phyloP scores from a whole-genome alignment of 2,797 vertebrate species.

The Salmo trutta region DNA sequence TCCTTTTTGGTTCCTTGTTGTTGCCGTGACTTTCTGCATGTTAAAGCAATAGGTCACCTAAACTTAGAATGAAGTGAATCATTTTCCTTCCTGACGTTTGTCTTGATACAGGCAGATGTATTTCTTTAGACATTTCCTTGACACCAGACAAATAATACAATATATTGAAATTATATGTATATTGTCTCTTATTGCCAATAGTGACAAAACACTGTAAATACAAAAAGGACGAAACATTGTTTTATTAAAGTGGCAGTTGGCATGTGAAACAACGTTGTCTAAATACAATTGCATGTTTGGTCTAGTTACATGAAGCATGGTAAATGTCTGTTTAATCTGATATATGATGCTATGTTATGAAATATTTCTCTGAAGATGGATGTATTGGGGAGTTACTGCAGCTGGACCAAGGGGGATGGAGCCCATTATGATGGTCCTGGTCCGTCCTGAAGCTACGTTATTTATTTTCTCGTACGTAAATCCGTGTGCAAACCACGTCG shows the following conservation, averaged over 20 bases:
- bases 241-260: background rate
- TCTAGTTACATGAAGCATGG: background rate
- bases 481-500: slow-evolving; percentile 92
- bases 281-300: background rate
- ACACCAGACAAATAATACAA: background rate
- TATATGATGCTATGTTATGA: background rate
- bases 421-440: background rate
- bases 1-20: too few species aligned
- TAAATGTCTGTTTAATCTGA: background rate
- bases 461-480: slow-evolving; percentile 81
- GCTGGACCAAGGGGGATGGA: background rate
- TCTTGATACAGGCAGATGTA: background rate
- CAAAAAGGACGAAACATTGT: slow-evolving; percentile 18
- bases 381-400: background rate
- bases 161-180: background rate
- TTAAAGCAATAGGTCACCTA: background rate
- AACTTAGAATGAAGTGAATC: background rate
- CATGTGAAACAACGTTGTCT: background rate
- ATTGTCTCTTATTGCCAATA: slow-evolving; percentile 27
- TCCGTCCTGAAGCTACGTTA: slow-evolving; percentile 54
- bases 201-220: slow-evolving; percentile 29
- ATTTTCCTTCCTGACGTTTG: background rate
- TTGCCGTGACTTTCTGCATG: too few species aligned
- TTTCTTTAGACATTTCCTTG: background rate
- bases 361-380: background rate